Evolutionary conservation across 2,113 vertebrate species (phyloP), one percentile per base, ranked within the genome.

Genomic region (Pachyramphus minor): DNA sequence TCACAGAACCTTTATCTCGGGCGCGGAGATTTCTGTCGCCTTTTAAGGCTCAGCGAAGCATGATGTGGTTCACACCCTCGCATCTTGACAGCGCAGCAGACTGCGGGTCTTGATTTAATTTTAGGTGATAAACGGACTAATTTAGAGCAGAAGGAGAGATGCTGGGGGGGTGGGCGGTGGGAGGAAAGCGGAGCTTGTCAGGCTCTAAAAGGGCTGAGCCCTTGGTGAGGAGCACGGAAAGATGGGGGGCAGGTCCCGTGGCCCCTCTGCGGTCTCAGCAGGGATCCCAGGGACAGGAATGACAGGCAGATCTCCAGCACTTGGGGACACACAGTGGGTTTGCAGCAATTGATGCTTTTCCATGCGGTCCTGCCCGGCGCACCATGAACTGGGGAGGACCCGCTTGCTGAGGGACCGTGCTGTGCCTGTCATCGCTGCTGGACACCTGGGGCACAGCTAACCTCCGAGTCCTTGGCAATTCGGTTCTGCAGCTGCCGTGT

Each of bases 321-420:
- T 0, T 2, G 30, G 53, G 63, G 17, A 69, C 55, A 55, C 4
- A 0, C 0, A 5, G 27, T 5, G 59, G 20, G 18, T 82, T 55
- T 47, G 71, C 75, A 42, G 52, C 14, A 12, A 35, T 15, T 25
- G 77, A n/a, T 87, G 69, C 9, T 14, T 74, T 94, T 84, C 77
- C 37, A 0, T 0, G 45, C 0, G 0, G 39, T 50, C 33, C 28
- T 67, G 64, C 49, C 47, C 52, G 8, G 44, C 27, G 12, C 63
- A 9, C 8, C 18, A 23, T 6, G 1, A 69, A 4, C 0, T 5
- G 30, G 63, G 30, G 24, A 58, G n/a, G 16, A 44, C 3, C 2
- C 6, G 1, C 13, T 27, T 30, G 6, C 2, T 21, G 31, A 39
- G 64, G 15, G 28, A 18, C 44, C 7, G 1, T 0, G 33, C 27